phyloP scores from a whole-genome alignment of 2,888 invertebrate species.

The Trachelus tabidus region DNA sequence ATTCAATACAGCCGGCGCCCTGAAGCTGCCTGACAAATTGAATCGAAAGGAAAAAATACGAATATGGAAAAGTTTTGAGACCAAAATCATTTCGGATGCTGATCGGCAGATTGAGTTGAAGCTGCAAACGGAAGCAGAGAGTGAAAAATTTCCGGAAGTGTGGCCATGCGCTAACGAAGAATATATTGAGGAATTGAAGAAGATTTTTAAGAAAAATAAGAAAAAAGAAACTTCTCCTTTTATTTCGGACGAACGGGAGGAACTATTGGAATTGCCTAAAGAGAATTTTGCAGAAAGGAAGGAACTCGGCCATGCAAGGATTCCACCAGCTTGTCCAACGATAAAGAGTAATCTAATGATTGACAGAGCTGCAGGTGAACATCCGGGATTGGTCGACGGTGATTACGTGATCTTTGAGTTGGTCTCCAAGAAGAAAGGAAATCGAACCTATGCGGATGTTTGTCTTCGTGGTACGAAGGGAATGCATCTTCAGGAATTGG shows the following conservation, averaged over 20 bases:
- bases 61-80: conserved; percentile 48
- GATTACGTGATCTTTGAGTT: conserved; percentile 49
- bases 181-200: conserved; percentile 27
- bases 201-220: conserved; percentile 27
- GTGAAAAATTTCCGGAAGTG: conserved; percentile 39
- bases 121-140: conserved; percentile 19
- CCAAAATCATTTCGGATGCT: conserved; percentile 13
- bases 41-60: conserved; percentile 39
- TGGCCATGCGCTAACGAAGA: conserved; percentile 46
- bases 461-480: conserved; percentile 53
- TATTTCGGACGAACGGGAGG: conserved; percentile 24
- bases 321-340: conserved; percentile 33
- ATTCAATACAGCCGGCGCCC: conserved; percentile 33
- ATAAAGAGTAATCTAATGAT: conserved; percentile 28
- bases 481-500: conserved; percentile 53
- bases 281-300: conserved; percentile 45
- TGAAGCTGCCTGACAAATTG: conserved; percentile 34
- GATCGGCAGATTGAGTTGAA: background rate
- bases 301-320: conserved; percentile 54
- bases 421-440: conserved; percentile 23
- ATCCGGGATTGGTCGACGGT: conserved; percentile 54
- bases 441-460: conserved; percentile 42
- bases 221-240: conserved; percentile 40
- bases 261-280: conserved; percentile 24
- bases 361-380: conserved; percentile 47